Evolutionary conservation across 92 coral and sea anemone genomes (phyloP), one percentile per base, ranked within the genome.

Genomic region (Phenganax subtilis): DNA sequence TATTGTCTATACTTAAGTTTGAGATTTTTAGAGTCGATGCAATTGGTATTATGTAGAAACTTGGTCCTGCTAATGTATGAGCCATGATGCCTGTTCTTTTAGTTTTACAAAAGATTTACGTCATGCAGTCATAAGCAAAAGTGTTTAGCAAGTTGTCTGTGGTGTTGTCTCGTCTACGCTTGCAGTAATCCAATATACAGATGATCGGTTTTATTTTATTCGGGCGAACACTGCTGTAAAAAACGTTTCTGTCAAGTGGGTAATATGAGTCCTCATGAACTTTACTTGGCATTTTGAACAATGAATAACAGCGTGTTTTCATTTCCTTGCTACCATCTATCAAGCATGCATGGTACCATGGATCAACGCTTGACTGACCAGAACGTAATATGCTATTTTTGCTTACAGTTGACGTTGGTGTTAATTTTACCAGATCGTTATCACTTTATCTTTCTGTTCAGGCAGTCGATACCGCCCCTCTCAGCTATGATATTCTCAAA

Each of bases 391-490:
- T 68, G 11, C 73, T 68, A 68, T 68, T 68, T 68, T 68, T 68
- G 73, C 47, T 68, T 30, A 30, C 73, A 61, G 16, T 30, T 68
- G 53, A 68, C 73, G 54, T n/a, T 68, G 73, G 73, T 68, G 73
- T 68, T 68, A 68, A 68, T 68, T 68, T 68, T 68, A 30, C 47
- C 53, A 68, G 73, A 68, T 68, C 73, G 73, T 68, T 68, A 68
- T 68, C 73, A 68, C 73, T 68, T 68, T 68, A 68, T 68, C 73
- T 68, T 53, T 17, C 12, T 68, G 73, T 68, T 68, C 73, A 68
- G 73, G 31, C 73, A 30, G 73, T 68, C 67, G 25, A 15, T 61
- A 61, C 67, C 73, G 53, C 73, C 73, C 73, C 73, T 29, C 37
- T 64, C 8, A 64, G 37, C 70, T 11, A 30, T 68, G 53, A 68